Evolutionary conservation across 2,888 invertebrate species (phyloP).

Genomic region (Erannis defoliaria): DNA sequence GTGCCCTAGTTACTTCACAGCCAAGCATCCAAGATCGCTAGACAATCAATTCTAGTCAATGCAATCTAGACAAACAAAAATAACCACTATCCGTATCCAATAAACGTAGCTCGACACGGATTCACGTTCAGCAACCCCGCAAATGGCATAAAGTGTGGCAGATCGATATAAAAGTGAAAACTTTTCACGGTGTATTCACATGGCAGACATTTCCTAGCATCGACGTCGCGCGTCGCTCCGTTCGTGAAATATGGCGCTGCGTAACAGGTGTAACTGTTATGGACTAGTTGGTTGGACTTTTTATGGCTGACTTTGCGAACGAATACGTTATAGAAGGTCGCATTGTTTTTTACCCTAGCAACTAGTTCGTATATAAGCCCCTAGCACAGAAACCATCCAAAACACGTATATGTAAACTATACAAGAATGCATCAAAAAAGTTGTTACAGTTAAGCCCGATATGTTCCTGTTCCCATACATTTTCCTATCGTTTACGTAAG

Average conservation of each 20-base stretch:
- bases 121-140: slow-evolving; percentile 4
- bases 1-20: too few species aligned
- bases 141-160: slow-evolving; percentile 30
- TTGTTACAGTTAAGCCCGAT: too few species aligned
- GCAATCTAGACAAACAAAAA: background rate
- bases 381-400: too few species aligned
- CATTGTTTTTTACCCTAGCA: background rate
- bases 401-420: too few species aligned
- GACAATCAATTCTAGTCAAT: background rate
- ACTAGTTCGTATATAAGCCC: background rate
- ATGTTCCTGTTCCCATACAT: too few species aligned
- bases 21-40: background rate
- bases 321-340: slow-evolving; percentile 11
- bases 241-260: slow-evolving; percentile 49
- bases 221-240: slow-evolving; percentile 27
- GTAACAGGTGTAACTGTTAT: slow-evolving; percentile 61
- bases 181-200: slow-evolving; percentile 44
- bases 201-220: slow-evolving; percentile 37
- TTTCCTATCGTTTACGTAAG: too few species aligned
- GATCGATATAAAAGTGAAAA: slow-evolving; percentile 41
- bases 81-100: slow-evolving; percentile 4
- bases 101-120: background rate
- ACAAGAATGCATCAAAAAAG: too few species aligned
- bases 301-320: slow-evolving; percentile 49
- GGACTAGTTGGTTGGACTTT: slow-evolving; percentile 49